Conservation (phyloP, 2,797 vertebrate genomes). For the Oreonectes daqikongensis region DNA sequence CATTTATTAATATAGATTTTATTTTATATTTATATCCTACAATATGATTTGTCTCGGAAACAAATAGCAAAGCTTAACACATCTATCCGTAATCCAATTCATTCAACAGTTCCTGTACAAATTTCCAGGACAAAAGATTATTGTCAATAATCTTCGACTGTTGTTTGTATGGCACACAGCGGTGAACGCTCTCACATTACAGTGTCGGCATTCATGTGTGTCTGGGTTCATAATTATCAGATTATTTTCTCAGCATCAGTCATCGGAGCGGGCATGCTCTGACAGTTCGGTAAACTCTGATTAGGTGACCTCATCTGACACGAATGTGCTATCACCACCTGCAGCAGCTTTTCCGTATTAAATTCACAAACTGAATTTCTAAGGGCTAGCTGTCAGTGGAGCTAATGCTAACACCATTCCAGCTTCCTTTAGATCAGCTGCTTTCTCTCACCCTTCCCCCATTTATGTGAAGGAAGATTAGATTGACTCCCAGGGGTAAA, state of each 20-base stretch:
- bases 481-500: conserved; percentile 37
- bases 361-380: neutral
- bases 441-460: conserved; percentile 34
- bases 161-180: conserved; percentile 31
- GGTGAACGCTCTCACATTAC: conserved; percentile 44
- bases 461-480: conserved; percentile 32
- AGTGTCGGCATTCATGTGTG: conserved; percentile 47
- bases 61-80: too few species aligned
- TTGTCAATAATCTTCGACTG: conserved; percentile 24
- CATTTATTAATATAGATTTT: too few species aligned
- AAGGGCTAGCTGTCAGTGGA: neutral
- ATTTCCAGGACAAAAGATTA: neutral
- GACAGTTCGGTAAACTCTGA: conserved; percentile 51
- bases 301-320: conserved; percentile 49
- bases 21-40: too few species aligned
- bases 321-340: conserved; percentile 27
- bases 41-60: too few species aligned
- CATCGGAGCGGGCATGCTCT: conserved; percentile 46
- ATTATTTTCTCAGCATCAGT: conserved; percentile 55
- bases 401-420: conserved; percentile 20
- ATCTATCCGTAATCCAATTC: neutral
- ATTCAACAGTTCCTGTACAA: neutral
- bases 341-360: conserved; percentile 4
- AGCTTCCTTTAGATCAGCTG: neutral
- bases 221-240: conserved; percentile 53